Evolutionary conservation across 2,113 vertebrate genomes (phyloP), one percentile per base, ranked within the genome.

Genomic region (Neodon shergylaensis): DNA sequence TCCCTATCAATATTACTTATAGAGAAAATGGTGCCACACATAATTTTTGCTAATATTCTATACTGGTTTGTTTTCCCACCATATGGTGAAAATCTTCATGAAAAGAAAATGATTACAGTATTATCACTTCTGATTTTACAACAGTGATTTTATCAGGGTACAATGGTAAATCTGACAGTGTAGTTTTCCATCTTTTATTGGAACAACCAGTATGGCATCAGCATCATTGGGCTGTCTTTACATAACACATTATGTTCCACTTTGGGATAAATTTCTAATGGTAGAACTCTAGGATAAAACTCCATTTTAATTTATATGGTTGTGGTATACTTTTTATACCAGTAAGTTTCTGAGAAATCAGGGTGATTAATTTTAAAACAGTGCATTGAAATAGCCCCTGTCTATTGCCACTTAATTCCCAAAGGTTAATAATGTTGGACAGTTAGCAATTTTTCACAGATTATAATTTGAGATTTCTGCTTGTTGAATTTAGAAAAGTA

Each of bases 271-370:
- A 95, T 92, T 95, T 52, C 73, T 85, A 68, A 36, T 21, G 3
- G 1, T 44, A 21, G 10, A 81, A 68, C 36, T n/a, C 6, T 79
- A 61, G 24, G 33, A 3, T 77, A 52, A 95, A 93, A 94, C 19
- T 13, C 39, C 63, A 84, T n/a, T 76, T 96, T 87, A 83, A 28
- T 89, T 96, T 92, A 89, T 91, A 26, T 21, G 78, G 1, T 84
- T 5, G 13, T 86, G 73, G 78, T 54, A 66, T 72, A 39, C 77
- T 94, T 95, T 88, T n/a, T 91, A 14, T 26, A 73, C 47, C 47
- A 44, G 39, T 36, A 44, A 47, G 1, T 1, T 70, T 89, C 54
- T 87, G 49, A 91, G 39, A 39, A 91, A 95, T 1, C 16, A 79
- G n/a, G 2, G 2, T 54, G 61, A 83, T 95, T 82, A 85, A 85